Evolutionary conservation across 2,797 vertebrate genomes (phyloP).

Genomic region (Acrocephalus scirpaceus): DNA sequence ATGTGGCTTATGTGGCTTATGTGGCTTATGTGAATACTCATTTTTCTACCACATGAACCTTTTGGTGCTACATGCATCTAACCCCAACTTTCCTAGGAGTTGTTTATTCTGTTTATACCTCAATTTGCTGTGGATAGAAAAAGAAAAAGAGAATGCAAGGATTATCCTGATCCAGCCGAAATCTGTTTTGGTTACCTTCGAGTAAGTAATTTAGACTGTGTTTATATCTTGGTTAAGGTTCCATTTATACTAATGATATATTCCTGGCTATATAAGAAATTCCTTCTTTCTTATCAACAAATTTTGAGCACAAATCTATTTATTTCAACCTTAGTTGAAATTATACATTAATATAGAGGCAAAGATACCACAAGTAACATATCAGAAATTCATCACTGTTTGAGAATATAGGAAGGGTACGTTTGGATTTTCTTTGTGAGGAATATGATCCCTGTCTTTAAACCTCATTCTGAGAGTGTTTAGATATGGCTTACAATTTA

Average conservation of each 20-base stretch:
- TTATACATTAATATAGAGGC: neutral
- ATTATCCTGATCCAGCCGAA: neutral
- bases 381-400: neutral
- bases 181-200: neutral
- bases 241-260: neutral
- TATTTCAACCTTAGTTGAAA: neutral
- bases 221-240: neutral
- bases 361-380: neutral
- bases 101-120: neutral
- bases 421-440: neutral
- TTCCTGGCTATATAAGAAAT: neutral
- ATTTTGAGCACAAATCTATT: neutral
- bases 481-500: neutral
- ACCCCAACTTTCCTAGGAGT: neutral
- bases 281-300: neutral
- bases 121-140: neutral
- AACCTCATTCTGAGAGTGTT: neutral
- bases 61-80: neutral
- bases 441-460: neutral
- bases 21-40: neutral
- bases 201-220: neutral
- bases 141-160: neutral
- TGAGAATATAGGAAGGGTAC: neutral
- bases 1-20: rapidly evolving
- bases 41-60: neutral